Evolutionary conservation across 2,797 vertebrate genomes (phyloP).

Genomic region (Rhinophrynus dorsalis): DNA sequence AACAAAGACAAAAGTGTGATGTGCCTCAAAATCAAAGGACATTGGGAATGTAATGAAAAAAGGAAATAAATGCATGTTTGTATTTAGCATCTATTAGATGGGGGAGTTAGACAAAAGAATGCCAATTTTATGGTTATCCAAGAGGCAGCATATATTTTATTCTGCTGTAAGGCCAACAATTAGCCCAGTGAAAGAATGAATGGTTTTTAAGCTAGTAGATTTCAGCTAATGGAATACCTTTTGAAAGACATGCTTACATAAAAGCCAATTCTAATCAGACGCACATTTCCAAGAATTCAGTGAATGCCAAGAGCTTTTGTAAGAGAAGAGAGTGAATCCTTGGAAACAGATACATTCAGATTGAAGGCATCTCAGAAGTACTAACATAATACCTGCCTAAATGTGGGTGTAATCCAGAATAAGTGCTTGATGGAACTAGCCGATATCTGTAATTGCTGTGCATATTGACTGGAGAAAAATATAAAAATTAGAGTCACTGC

Average conservation of each 20-base stretch:
- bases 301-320: not conserved
- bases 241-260: not conserved
- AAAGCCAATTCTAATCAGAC: not conserved
- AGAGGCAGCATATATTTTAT: no score
- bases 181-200: not conserved
- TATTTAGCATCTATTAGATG: no score
- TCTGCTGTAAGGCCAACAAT: not conserved
- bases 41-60: no score
- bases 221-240: not conserved
- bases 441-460: not conserved
- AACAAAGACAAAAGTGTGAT: no score
- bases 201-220: not conserved
- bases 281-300: not conserved
- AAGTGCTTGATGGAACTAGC: not conserved
- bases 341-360: slow-evolving; percentile 6
- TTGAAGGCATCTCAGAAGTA: not conserved
- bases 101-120: no score
- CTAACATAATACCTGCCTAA: not conserved
- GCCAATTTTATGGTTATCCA: no score
- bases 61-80: no score
- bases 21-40: no score
- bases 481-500: not conserved
- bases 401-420: not conserved
- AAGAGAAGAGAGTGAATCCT: not conserved
- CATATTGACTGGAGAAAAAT: not conserved